Base-by-base conservation (phyloP, 2,888 invertebrate species). In the Orthosia gracilis region DNA sequence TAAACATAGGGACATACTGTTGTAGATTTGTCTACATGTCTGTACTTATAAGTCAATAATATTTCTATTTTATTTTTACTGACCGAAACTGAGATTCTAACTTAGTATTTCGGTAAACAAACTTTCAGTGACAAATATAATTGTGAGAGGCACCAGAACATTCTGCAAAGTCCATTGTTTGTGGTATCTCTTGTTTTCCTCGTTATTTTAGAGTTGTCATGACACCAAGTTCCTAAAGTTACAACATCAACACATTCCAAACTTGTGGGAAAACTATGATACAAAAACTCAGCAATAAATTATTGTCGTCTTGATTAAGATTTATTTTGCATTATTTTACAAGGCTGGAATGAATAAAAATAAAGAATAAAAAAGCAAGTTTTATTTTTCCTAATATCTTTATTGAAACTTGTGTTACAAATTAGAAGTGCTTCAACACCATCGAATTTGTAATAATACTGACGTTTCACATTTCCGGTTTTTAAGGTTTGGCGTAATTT, bases 341-440 rank as follows among this genome's bases (percentile, higher is more conserved):
- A 82, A 31, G 57, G 81, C 26, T 75, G 54, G 76, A 75, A 68
- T 69, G 1, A 62, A 84, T 67, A 71, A 62, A 73, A 73, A 21
- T 83, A 52, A 65, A 55, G 40, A 65, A 54, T 15, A 79, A 83
- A 88, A 65, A 78, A 75, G 79, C 87, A 63, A 49, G 63, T 73
- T 74, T 84, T 85, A 80, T 88, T 90, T 94, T 94, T 91, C 89
- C 88, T 90, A 91, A 90, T 90, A 89, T 92, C 91, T 95, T 95
- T 95, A 95, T 94, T 95, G 94, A 89, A 91, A 91, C 85, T 89
- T 89, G 85, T 86, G 45, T 89, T 92, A 92, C 86, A 91, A 91
- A 92, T 89, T 88, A 89, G 85, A 80, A 91, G 93, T 94, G 92
- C 92, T 93, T 93, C 92, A 93, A 91, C 87, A 93, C 85, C 91